Evolutionary conservation across 2,113 vertebrate species (phyloP).

Genomic region (Glaucidium brasilianum): DNA sequence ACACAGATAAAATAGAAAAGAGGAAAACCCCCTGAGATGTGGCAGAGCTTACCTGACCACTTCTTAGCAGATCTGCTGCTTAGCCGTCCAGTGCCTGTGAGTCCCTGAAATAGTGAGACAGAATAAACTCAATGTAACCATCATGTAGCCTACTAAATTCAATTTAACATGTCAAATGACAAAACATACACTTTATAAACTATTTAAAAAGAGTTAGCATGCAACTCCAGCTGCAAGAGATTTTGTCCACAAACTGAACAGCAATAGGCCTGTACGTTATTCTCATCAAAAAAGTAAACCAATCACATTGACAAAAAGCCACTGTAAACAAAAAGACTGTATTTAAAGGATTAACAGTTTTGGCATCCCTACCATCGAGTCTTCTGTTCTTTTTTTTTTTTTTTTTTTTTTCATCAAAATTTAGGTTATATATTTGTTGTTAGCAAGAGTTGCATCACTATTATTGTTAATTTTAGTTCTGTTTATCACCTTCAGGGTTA

Average conservation of each 20-base stretch:
- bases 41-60: slow-evolving; percentile 66
- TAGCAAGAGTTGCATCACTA: slow-evolving; percentile 88
- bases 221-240: slow-evolving; percentile 78
- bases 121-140: slow-evolving; percentile 70
- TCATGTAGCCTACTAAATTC: neutral
- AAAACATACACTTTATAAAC: slow-evolving; percentile 65
- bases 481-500: slow-evolving; percentile 91
- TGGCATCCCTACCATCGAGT: slow-evolving; percentile 80
- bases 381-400: slow-evolving; percentile 61
- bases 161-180: slow-evolving; percentile 55
- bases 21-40: neutral
- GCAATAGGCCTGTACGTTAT: slow-evolving; percentile 71
- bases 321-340: slow-evolving; percentile 80
- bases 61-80: slow-evolving; percentile 45
- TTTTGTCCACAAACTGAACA: slow-evolving; percentile 70
- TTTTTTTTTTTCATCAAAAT: slow-evolving; percentile 74
- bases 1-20: neutral
- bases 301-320: slow-evolving; percentile 87
- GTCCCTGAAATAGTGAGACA: slow-evolving; percentile 76
- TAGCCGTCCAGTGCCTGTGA: slow-evolving; percentile 54
- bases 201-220: slow-evolving; percentile 70
- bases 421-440: slow-evolving; percentile 86
- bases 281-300: slow-evolving; percentile 99
- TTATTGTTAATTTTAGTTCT: slow-evolving; percentile 92
- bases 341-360: slow-evolving; percentile 79